Conservation (phyloP, 2,113 vertebrate genomes). For the Vanacampus margaritifer region DNA sequence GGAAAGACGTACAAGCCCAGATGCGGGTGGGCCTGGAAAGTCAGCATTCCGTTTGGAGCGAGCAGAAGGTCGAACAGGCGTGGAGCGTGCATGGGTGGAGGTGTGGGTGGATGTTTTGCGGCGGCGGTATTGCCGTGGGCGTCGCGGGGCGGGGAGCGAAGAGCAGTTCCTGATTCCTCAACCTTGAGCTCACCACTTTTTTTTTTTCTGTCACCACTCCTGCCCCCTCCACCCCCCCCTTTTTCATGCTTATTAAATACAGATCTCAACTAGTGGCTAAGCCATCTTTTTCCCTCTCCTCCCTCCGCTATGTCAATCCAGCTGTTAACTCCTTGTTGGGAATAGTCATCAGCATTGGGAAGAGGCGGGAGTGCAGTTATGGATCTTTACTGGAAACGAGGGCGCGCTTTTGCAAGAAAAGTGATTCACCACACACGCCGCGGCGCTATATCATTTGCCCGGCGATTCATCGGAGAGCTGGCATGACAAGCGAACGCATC, state of each 20-base stretch:
- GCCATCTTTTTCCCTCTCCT: conserved; percentile 39
- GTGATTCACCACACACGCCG: conserved; percentile 48
- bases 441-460: conserved; percentile 31
- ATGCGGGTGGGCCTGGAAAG: conserved; percentile 40
- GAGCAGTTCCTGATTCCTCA: conserved; percentile 68
- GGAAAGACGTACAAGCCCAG: conserved; percentile 3
- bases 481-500: conserved; percentile 26
- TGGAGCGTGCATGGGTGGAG: conserved; percentile 48
- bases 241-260: background rate
- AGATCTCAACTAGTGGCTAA: background rate
- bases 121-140: conserved; percentile 50
- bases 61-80: conserved; percentile 39
- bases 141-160: conserved; percentile 52
- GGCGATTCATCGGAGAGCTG: conserved; percentile 50
- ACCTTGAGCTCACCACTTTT: conserved; percentile 70
- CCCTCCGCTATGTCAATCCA: conserved; percentile 39
- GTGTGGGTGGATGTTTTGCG: conserved; percentile 50
- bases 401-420: conserved; percentile 38
- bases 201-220: conserved; percentile 53
- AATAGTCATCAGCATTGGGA: conserved; percentile 11
- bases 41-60: conserved; percentile 52
- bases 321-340: conserved; percentile 64
- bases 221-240: conserved; percentile 38
- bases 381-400: conserved; percentile 56
- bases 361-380: conserved; percentile 31